Conservation (phyloP, 1,140 invertebrate genomes). For the Nebria ingens region DNA sequence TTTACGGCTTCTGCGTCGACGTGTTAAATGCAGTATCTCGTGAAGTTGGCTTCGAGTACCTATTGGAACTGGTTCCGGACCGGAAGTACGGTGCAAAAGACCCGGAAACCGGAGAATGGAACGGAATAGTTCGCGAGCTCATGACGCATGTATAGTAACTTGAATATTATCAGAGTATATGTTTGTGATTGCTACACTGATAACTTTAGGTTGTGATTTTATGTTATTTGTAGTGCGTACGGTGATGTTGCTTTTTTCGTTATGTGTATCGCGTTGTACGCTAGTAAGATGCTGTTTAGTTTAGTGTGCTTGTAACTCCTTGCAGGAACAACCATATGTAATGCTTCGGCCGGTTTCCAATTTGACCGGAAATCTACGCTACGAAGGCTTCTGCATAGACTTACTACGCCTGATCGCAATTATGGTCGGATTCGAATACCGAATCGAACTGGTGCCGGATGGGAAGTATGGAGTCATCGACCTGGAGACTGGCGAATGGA, state of each 20-base stretch:
- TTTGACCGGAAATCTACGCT: constrained; percentile 76
- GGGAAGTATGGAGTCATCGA: constrained; percentile 89
- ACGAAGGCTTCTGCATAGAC: constrained; percentile 96
- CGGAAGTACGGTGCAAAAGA: constrained; percentile 63
- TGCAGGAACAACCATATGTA: constrained; percentile 92
- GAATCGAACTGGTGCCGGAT: constrained; percentile 82
- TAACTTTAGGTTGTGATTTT: constrained; percentile 5
- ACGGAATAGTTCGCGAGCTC: constrained; percentile 72
- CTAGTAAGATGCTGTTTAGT: not conserved
- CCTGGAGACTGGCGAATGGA: constrained; percentile 88
- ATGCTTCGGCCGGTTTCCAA: constrained; percentile 80
- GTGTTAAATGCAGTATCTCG: constrained; percentile 51
- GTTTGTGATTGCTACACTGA: not conserved
- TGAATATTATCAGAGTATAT: not conserved
- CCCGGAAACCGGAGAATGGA: constrained; percentile 62
- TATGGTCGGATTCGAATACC: constrained; percentile 87
- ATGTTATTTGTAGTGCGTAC: not conserved
- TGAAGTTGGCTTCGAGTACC: constrained; percentile 63
- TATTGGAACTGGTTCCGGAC: constrained; percentile 63
- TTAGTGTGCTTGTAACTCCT: constrained; percentile 12
- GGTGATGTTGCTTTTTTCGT: not conserved
- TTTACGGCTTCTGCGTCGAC: constrained; percentile 74
- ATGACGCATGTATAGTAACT: constrained; percentile 53
- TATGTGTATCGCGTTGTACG: not conserved
- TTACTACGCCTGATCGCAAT: constrained; percentile 74